phyloP scores from a whole-genome alignment of 2,797 vertebrate species.

The Clamator glandarius region DNA sequence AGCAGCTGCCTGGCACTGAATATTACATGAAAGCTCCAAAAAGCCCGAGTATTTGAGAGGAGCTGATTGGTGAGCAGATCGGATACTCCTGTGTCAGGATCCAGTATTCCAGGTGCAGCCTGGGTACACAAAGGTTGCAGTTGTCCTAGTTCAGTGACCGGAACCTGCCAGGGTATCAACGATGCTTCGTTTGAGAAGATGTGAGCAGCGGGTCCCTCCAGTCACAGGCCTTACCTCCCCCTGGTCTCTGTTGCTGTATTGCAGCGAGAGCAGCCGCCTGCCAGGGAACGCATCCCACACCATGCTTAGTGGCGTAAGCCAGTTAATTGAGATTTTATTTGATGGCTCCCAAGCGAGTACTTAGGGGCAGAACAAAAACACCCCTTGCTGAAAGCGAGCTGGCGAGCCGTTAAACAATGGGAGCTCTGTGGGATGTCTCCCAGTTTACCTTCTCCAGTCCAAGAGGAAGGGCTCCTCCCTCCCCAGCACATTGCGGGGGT shows the following conservation, averaged over 20 bases:
- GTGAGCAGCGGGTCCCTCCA: background rate
- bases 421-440: background rate
- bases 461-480: constrained; percentile 15
- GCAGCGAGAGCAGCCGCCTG: background rate
- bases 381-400: background rate
- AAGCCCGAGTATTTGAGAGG: accelerated
- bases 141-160: background rate
- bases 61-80: background rate
- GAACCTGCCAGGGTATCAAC: background rate
- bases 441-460: constrained; percentile 2
- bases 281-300: background rate
- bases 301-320: accelerated
- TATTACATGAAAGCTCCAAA: background rate
- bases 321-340: background rate
- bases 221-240: accelerated
- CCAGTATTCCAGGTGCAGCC: background rate
- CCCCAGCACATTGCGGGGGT: background rate
- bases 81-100: background rate
- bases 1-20: background rate
- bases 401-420: background rate
- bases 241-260: accelerated
- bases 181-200: accelerated
- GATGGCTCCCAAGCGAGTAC: background rate
- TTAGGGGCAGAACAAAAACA: background rate
- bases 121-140: background rate